A percentile compares a stretch with the other conserved stretches of the same genome.
Evolutionary conservation across 1,140 invertebrate species (phyloP).

Genomic region (Musca domestica): DNA sequence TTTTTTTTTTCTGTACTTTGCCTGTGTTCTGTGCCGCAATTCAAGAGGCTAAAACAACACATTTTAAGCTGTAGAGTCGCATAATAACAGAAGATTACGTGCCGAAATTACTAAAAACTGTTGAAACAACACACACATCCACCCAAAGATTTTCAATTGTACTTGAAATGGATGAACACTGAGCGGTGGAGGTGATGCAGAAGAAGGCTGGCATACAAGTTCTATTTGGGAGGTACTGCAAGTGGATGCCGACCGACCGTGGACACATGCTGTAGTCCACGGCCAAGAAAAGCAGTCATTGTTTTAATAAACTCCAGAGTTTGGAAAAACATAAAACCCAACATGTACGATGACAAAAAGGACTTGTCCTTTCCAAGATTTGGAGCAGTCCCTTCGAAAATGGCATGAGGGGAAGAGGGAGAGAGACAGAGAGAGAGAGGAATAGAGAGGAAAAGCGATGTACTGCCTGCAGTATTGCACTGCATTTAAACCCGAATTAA

Average conservation of each 20-base stretch:
- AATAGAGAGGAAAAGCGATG: neutral
- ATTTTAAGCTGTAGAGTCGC: slow-evolving; percentile 20
- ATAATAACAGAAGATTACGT: slow-evolving; percentile 49
- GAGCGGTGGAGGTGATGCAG: neutral
- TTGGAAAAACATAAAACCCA: neutral
- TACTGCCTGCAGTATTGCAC: neutral
- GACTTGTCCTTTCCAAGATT: neutral
- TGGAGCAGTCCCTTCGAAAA: no score
- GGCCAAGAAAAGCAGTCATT: slow-evolving; percentile 10
- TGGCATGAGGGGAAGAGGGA: neutral
- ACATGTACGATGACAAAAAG: neutral
- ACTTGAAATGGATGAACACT: neutral
- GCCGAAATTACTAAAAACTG: slow-evolving; percentile 49
- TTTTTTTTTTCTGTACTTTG: no score
- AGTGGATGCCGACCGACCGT: neutral
- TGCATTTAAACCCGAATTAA: neutral
- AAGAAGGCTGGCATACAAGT: neutral
- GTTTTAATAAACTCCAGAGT: slow-evolving; percentile 17
- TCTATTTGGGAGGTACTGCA: neutral
- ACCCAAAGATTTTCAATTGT: neutral
- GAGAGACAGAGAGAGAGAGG: neutral
- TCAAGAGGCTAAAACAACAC: slow-evolving; percentile 15
- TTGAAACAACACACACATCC: neutral
- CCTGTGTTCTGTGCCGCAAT: no score
- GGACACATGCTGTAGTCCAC: neutral